Percentiles rank a stretch among this genome's conserved stretches.
phyloP scores from a whole-genome alignment of 2,113 vertebrate genomes.

The Aegotheles bennettii region DNA sequence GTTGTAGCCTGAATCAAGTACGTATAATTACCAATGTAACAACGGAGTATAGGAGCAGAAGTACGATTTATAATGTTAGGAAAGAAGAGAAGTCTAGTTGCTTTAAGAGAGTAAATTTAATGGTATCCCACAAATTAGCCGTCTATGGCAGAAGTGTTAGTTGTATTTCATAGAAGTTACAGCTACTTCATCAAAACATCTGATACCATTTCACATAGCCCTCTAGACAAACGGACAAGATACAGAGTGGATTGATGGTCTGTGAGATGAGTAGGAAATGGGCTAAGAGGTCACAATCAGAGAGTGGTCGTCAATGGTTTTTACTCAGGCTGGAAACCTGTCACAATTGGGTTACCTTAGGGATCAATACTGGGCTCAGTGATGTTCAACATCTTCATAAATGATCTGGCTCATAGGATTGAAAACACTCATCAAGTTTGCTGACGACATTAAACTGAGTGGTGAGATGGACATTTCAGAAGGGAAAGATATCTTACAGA shows the following conservation, averaged over 20 bases:
- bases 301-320: neutral
- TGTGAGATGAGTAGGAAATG: neutral
- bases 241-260: neutral
- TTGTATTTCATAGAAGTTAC: neutral
- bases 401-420: neutral
- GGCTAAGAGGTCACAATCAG: accelerated
- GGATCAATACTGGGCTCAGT: no score
- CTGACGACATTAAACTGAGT: neutral
- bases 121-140: neutral
- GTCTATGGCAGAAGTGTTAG: neutral
- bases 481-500: neutral
- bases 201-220: neutral
- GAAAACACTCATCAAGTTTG: neutral
- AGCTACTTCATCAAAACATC: neutral
- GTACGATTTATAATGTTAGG: neutral
- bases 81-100: neutral
- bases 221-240: neutral
- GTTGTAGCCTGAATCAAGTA: neutral
- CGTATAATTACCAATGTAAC: neutral
- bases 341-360: neutral
- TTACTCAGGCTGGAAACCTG: neutral
- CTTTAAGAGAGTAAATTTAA: neutral
- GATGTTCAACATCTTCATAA: no score
- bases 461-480: neutral
- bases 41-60: neutral